Evolutionary conservation across 1,140 invertebrate genomes (phyloP), one percentile per base, ranked within the genome.

Genomic region (Microplitis mediator): DNA sequence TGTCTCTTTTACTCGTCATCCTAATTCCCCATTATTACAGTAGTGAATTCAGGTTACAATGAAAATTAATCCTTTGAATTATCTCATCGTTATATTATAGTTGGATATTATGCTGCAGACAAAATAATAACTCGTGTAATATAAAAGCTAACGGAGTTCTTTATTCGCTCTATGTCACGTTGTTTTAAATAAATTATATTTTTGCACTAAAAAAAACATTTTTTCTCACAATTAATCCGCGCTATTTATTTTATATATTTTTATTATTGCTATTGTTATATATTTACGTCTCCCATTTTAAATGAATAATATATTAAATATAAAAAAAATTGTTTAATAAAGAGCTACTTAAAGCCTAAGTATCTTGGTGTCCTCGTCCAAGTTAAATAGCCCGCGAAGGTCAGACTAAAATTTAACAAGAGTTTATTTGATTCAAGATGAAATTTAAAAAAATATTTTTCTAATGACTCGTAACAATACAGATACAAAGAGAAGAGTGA

Each of bases 1-100:
- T 31, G 34, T 58, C 34, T 51, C 31, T 66, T 63, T 13, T 66
- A 23, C 64, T 51, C 16, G 13, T 31, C 31, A 35, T 65, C 45
- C 36, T 71, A 64, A 71, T 71, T 71, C 14, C 64, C 69, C 62
- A 65, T 71, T 50, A 65, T 71, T 71, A 61, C 64, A 54, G 52
- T 54, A 14, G 39, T 14, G 51, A 56, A 56, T 36, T n/a, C 16
- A 36, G 4, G 23, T 50, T 52, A 35, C 13, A 11, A 54, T 61
- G n/a, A 31, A 23, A 51, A 34, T 70, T 70, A 70, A 70, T 70
- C 62, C 45, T n/a, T 23, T 45, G 60, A 70, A 70, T 70, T 70
- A 70, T 69, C 58, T 45, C 62, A 16, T 63, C 61, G 61, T 70
- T 45, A 45, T 45, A 45, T 45, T 45, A 45, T 23, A 23, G 6